Conservation (phyloP, 2,113 vertebrate species). For the Xenus cinereus region DNA sequence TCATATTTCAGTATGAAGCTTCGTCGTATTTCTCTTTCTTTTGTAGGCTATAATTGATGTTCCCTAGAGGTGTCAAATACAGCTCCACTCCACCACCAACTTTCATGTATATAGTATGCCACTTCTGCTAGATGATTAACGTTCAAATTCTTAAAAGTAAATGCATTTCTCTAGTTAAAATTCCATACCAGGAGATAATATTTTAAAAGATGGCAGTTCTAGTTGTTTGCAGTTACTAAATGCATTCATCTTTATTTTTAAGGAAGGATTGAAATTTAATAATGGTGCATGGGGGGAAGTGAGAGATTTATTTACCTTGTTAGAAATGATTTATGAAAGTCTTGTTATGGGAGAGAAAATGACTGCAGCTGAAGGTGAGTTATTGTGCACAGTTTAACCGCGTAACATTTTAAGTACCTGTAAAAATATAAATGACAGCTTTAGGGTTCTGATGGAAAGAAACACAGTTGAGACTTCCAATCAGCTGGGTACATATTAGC, state of each 20-base stretch:
- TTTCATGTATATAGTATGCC: not conserved
- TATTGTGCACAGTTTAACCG: not conserved
- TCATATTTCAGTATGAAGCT: not conserved
- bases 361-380: constrained; percentile 35
- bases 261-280: constrained; percentile 48
- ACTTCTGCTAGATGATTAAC: constrained; percentile 18
- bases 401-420: constrained; percentile 18
- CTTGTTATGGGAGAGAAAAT: not conserved
- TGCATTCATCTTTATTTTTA: constrained; percentile 56
- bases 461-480: not conserved
- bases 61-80: not conserved
- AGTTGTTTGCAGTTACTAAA: constrained; percentile 32
- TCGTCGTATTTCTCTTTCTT: not conserved
- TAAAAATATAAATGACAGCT: constrained; percentile 15
- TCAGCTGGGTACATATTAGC: not conserved
- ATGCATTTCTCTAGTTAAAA: not conserved
- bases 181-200: not conserved
- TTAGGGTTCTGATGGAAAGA: constrained; percentile 11
- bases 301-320: constrained; percentile 42
- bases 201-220: constrained; percentile 19
- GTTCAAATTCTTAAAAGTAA: not conserved
- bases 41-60: not conserved
- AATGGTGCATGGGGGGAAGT: not conserved
- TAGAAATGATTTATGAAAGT: constrained; percentile 33
- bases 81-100: not conserved